These are phyloP conservation scores for Pomatostomus ruficeps DNA, from an alignment of 2,113 vertebrate species.

Conservation along the genomic window DNA sequence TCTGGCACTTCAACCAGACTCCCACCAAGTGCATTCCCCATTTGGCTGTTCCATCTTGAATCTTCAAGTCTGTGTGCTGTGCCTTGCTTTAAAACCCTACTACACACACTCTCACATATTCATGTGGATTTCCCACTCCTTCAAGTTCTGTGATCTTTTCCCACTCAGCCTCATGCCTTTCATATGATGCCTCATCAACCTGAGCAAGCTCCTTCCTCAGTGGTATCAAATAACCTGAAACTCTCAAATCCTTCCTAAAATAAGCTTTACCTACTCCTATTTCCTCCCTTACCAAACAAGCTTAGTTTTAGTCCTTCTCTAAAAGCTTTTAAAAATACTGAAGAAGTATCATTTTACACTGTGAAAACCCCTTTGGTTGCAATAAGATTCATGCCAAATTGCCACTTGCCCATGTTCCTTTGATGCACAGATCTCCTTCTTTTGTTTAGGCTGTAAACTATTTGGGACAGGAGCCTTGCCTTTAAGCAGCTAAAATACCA, in stretches of 20 bases:
- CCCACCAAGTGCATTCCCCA: neutral
- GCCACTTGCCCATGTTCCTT: neutral
- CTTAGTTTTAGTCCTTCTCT: neutral
- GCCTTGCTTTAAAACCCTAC: neutral
- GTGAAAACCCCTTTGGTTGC: neutral
- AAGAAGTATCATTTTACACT: neutral
- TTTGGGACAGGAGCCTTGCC: neutral
- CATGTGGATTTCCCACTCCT: neutral
- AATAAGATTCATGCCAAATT: neutral
- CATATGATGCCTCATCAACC: neutral
- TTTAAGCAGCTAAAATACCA: conserved; percentile 10
- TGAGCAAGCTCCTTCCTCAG: neutral
- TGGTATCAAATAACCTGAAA: neutral
- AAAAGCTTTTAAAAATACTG: conserved; percentile 13
- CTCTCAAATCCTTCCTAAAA: conserved; percentile 17
- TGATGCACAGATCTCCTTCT: neutral
- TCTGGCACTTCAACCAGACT: neutral
- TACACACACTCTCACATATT: neutral
- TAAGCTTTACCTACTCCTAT: neutral
- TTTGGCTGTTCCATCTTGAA: neutral
- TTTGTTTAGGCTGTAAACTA: conserved; percentile 32
- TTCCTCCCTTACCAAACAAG: neutral
- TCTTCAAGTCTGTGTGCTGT: neutral
- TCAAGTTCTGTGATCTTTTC: neutral
- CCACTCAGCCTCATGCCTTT: neutral